Evolutionary conservation across 2,888 invertebrate genomes (phyloP), one percentile per base, ranked within the genome.

Genomic region (Drosophila borealis): DNA sequence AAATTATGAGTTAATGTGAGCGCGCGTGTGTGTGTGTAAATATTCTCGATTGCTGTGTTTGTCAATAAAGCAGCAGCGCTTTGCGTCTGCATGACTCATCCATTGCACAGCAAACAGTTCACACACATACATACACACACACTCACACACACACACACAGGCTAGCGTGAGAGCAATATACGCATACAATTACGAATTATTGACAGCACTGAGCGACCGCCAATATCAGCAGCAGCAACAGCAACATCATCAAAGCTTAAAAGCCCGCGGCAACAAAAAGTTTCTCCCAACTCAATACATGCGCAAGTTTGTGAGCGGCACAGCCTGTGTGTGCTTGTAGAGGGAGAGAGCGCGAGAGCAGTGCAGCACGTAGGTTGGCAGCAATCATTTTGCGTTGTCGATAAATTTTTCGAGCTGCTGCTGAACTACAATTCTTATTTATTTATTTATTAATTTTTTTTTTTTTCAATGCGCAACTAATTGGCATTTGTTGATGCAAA

Each of bases 1-100:
- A 84, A 89, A 84, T 84, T 84, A 89, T 84, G 84, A 89, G 87
- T 83, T 82, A 88, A 83, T 88, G 71, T 70, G 66, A 48, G 49
- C 48, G 70, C 44, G 73, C 57, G 60, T 25, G 49, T 54, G 54
- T 69, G 73, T 70, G 61, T 80, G 80, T 81, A 89, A 75, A 87
- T 81, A 81, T 81, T 87, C 89, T 89, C 78, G 53, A 61, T 50
- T 64, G 61, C 49, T 67, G 74, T 74, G 74, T 71, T 74, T 88
- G 82, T 88, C 89, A 88, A 88, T 88, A 75, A 82, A 82, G 78
- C 80, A 59, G 69, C 80, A 44, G 49, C 59, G 61, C 62, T 65
- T 60, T 57, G 44, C 49, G 54, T 50, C 45, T 51, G 74, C 33
- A 87, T 84, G 83, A 84, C 83, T 82, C 82, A 82, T 74, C 74